These are phyloP conservation scores for Gnathonemus longibarbis DNA, from an alignment of 2,113 vertebrate genomes.

Conservation along the genomic window DNA sequence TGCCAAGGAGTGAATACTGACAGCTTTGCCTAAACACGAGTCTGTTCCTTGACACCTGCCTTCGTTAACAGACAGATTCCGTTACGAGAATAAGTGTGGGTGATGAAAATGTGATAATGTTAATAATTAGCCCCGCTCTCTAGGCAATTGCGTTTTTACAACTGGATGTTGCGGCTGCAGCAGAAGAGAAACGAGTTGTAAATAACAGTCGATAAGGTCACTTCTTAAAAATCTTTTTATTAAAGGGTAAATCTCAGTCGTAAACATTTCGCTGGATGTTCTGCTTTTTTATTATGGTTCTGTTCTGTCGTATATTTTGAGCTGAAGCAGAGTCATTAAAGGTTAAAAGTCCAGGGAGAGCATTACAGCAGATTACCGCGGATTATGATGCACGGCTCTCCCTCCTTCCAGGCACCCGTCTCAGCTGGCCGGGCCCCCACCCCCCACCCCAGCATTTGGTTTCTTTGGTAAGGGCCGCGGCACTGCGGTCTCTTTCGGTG, in stretches of 20 bases:
- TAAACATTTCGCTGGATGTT: not conserved
- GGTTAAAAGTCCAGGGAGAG: not conserved
- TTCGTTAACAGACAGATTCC: not conserved
- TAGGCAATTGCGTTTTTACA: not conserved
- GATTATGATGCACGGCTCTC: not conserved
- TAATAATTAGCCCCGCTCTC: not conserved
- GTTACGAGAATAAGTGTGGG: not conserved
- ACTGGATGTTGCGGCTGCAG: not conserved
- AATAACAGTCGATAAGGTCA: conserved; percentile 2
- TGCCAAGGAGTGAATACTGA: not conserved
- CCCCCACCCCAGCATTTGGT: no score
- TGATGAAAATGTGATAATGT: not conserved
- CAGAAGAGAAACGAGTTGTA: not conserved
- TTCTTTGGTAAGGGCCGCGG: not conserved
- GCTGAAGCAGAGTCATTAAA: not conserved
- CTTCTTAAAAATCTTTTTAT: not conserved
- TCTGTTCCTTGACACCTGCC: not conserved
- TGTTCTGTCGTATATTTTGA: not conserved
- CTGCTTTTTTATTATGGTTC: not conserved
- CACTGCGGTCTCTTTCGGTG: not conserved
- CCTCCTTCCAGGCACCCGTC: not conserved
- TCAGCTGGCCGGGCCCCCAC: not conserved
- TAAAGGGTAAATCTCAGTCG: conserved; percentile 3
- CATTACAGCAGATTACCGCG: not conserved
- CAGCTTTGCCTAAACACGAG: not conserved